Base-by-base conservation (phyloP, 2,113 vertebrate genomes). In the Nesoenas mayeri region DNA sequence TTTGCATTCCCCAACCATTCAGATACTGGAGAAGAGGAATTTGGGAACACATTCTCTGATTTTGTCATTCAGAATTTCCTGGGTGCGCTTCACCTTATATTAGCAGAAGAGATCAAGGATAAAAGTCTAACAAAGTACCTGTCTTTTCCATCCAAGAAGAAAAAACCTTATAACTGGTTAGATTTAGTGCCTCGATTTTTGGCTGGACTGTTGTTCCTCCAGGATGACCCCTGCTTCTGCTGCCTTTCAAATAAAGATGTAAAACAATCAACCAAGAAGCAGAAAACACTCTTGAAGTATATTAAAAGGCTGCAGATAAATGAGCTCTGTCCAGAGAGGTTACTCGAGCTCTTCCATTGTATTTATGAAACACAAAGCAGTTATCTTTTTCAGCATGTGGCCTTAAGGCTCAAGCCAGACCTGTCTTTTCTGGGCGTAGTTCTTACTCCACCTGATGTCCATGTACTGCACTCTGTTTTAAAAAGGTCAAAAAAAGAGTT, bases 301-400 rank as follows among this genome's bases (percentile, higher is more conserved):
- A 83, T 99, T 85, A 96, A 92, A 88, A 97, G 96, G 42, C 97
- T 99, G 48, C 96, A 97, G 50, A 95, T 97, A 0, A 60, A 87
- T 3, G 78, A 95, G 3, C 96, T 99, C 75, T 95, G 77, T n/a
- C 96, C 98, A 0, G 96, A 97, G 42, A 98, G 97, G 90, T 87
- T 99, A 44, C 96, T 99, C 36, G 98, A 99, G 88, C 96, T 98
- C 15, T 98, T 99, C 28, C 98, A 98, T 81, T 99, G 98, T 32
- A 84, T 98, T 66, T 98, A 98, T 3, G 99, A 99, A 95, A 97
- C 98, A 0, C 58, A 79, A 36, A 97, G 96, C 15, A 47, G 28
- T 3, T 95, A 94, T 11, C 94, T 99, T 24, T 85, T 97, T 74
- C 87, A 93, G 84, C 97, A 98, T 1, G 95, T 99, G 79, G 95